Evolutionary conservation across 1,140 invertebrate species (phyloP).

Genomic region (Lethrus apterus): DNA sequence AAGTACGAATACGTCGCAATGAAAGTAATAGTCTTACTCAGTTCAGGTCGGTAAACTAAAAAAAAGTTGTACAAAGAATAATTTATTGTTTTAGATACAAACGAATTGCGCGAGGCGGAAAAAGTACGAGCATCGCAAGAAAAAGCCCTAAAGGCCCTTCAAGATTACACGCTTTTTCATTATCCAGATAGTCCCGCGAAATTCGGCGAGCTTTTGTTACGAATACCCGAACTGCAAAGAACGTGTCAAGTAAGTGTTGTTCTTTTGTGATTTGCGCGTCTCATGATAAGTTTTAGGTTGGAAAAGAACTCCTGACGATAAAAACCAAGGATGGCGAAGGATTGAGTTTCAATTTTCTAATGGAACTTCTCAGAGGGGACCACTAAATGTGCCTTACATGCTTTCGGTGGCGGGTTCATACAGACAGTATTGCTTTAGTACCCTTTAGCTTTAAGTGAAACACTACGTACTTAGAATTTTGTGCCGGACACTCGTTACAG

Average conservation of each 20-base stretch:
- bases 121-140: constrained; percentile 90
- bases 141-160: constrained; percentile 84
- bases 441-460: constrained; percentile 33
- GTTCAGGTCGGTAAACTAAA: constrained; percentile 61
- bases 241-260: constrained; percentile 70
- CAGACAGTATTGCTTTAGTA: constrained; percentile 26
- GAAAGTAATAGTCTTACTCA: constrained; percentile 89
- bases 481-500: constrained; percentile 26
- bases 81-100: constrained; percentile 60
- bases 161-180: constrained; percentile 84
- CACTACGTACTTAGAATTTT: constrained; percentile 33
- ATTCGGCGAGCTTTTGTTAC: constrained; percentile 86
- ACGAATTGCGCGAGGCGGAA: constrained; percentile 83
- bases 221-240: constrained; percentile 89
- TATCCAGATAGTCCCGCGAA: constrained; percentile 90
- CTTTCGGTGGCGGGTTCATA: constrained; percentile 14
- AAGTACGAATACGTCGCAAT: constrained; percentile 95
- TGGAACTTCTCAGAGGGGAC: constrained; percentile 89
- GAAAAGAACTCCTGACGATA: constrained; percentile 83
- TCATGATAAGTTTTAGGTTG: constrained; percentile 70
- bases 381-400: constrained; percentile 50
- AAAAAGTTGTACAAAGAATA: neutral
- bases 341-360: constrained; percentile 86
- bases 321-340: constrained; percentile 82
- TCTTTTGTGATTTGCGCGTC: neutral